Evolutionary conservation across 2,888 invertebrate species (phyloP).

Genomic region (Conistra vaccinii): DNA sequence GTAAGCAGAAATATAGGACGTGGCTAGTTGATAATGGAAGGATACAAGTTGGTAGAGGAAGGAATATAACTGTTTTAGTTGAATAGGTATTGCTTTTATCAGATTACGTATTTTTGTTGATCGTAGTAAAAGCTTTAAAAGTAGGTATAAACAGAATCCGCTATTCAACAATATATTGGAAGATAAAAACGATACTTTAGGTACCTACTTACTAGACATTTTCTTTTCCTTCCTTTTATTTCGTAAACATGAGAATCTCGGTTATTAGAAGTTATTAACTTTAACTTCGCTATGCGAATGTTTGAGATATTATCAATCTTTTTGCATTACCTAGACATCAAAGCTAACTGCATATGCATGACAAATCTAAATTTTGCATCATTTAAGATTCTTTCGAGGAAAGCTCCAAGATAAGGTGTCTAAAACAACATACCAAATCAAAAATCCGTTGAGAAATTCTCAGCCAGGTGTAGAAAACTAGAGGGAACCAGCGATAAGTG

Average conservation of each 20-base stretch:
- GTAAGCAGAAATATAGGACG: constrained; percentile 25
- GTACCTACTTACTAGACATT: no score
- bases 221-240: no score
- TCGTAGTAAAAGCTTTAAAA: no score
- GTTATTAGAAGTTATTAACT: background rate
- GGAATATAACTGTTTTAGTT: background rate
- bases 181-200: no score
- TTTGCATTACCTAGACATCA: background rate
- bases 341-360: background rate
- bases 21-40: background rate
- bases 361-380: no score
- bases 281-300: background rate
- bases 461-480: constrained; percentile 7
- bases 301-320: background rate
- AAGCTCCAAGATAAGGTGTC: background rate
- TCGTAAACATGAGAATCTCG: background rate
- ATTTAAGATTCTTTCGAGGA: background rate
- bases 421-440: background rate
- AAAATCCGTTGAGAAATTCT: background rate
- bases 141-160: no score
- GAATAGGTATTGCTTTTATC: no score
- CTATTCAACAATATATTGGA: no score
- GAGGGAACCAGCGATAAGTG: constrained; percentile 24
- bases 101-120: no score
- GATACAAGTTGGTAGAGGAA: background rate